Evolutionary conservation across 1,140 invertebrate species (phyloP).

Genomic region (Nebria ingens): DNA sequence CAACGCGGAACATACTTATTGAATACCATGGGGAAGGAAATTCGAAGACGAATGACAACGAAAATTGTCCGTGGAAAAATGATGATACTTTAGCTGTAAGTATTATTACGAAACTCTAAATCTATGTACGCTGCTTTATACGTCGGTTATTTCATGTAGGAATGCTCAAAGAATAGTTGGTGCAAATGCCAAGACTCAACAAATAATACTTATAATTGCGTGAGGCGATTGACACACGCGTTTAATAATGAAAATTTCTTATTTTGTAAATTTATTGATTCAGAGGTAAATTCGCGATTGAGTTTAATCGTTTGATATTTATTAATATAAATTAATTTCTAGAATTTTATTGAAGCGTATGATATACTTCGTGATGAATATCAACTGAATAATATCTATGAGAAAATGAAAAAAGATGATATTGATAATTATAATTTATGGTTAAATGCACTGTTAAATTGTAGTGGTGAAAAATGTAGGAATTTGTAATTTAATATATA

Average conservation of each 20-base stretch:
- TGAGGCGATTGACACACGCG: conserved; percentile 46
- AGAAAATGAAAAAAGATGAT: neutral
- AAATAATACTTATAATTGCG: conserved; percentile 77
- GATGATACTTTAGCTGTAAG: conserved; percentile 47
- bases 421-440: neutral
- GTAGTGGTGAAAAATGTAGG: neutral
- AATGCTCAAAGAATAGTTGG: conserved; percentile 49
- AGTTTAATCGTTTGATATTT: neutral
- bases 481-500: conserved; percentile 1
- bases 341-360: conserved; percentile 63
- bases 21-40: conserved; percentile 71
- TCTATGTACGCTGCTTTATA: too few species aligned
- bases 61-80: conserved; percentile 43
- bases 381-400: conserved; percentile 52
- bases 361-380: conserved; percentile 53
- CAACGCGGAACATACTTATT: conserved; percentile 43
- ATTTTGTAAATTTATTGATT: conserved; percentile 65
- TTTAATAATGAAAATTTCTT: conserved; percentile 47
- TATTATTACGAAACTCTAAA: conserved; percentile 17
- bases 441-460: neutral
- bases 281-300: conserved; percentile 43
- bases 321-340: conserved; percentile 22
- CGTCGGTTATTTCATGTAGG: conserved; percentile 36
- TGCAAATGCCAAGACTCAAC: conserved; percentile 74
- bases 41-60: conserved; percentile 34